These are phyloP conservation scores for Coelinius sp. DNA, from an alignment of 2,888 invertebrate species.

Conservation along the genomic window DNA sequence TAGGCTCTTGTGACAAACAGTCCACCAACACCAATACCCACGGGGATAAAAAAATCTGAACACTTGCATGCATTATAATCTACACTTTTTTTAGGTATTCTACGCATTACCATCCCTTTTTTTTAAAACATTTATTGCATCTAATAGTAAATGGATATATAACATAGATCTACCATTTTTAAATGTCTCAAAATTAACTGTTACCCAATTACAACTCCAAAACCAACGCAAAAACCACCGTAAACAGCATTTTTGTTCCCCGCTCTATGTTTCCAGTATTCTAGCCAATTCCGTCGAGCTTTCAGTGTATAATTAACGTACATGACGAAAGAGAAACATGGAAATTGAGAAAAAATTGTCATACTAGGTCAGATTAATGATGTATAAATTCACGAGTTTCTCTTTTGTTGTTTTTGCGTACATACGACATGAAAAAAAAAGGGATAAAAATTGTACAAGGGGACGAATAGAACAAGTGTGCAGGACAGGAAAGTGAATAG, in stretches of 20 bases:
- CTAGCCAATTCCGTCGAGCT: conserved; percentile 6
- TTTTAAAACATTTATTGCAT: neutral
- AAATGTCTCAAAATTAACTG: neutral
- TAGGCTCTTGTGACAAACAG: neutral
- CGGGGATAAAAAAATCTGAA: neutral
- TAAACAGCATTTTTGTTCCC: conserved; percentile 43
- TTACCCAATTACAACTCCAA: neutral
- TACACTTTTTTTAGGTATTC: neutral
- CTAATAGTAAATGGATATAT: neutral
- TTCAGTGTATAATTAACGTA: conserved; percentile 28
- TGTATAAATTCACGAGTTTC: neutral
- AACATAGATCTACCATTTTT: neutral
- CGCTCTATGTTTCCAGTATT: conserved; percentile 46
- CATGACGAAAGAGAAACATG: conserved; percentile 7
- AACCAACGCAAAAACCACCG: neutral
- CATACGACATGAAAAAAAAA: conserved; percentile 12
- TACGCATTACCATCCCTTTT: neutral
- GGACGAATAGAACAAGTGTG: neutral
- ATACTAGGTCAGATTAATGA: neutral
- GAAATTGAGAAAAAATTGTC: neutral
- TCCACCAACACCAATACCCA: neutral
- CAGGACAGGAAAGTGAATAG: neutral
- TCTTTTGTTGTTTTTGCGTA: conserved; percentile 21
- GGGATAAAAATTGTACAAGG: neutral
- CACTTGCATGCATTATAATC: neutral